phyloP scores from a whole-genome alignment of 53 echinoderm and acorn worm species.

The Paracentrotus lividus region DNA sequence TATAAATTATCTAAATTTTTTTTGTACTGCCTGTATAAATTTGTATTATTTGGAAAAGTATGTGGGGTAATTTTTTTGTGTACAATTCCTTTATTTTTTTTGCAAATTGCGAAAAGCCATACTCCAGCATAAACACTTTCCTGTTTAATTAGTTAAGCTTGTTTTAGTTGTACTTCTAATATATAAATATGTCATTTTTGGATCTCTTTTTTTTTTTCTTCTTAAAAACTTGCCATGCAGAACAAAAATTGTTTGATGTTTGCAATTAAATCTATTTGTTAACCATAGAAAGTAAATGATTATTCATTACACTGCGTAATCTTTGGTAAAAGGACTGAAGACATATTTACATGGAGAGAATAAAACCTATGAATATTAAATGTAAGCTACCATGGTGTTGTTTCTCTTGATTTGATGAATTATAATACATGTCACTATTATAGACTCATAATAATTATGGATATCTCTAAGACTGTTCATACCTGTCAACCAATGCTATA shows the following conservation, averaged over 20 bases:
- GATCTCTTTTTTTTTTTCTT: not conserved
- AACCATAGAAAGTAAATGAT: not conserved
- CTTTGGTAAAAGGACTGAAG: not conserved
- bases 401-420: not conserved
- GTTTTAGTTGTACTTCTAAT: not conserved
- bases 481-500: too few species aligned
- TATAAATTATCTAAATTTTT: too few species aligned
- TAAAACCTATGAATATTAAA: slow-evolving; percentile 34
- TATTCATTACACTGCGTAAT: not conserved
- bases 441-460: too few species aligned
- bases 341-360: not conserved
- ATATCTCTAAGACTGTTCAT: too few species aligned
- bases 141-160: not conserved
- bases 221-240: slow-evolving; percentile 18
- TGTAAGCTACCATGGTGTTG: not conserved
- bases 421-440: too few species aligned
- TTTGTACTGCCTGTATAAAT: too few species aligned
- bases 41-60: too few species aligned
- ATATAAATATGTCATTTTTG: not conserved
- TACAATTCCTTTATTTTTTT: too few species aligned
- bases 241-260: slow-evolving; percentile 15
- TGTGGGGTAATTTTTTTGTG: too few species aligned
- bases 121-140: not conserved
- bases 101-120: too few species aligned
- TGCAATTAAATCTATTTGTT: slow-evolving; percentile 14